Percentiles rank a stretch among this genome's conserved stretches.
Evolutionary conservation across 1,140 invertebrate species (phyloP).

Genomic region (Adelges cooleyi): DNA sequence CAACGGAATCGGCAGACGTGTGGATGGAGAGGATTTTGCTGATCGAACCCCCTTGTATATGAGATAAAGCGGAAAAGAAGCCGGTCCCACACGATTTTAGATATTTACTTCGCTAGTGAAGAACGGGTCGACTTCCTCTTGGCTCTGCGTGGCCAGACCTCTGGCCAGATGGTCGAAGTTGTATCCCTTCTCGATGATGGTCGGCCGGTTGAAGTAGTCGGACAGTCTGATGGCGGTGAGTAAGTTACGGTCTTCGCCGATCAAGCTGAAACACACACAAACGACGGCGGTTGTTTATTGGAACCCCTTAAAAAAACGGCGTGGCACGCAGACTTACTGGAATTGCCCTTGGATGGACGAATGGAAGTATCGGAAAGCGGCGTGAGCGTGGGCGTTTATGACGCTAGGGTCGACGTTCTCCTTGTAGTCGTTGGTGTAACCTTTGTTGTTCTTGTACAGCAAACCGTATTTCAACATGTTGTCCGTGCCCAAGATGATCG

Average conservation of each 20-base stretch:
- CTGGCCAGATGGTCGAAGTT: slow-evolving; percentile 59
- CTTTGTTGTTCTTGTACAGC: slow-evolving; percentile 48
- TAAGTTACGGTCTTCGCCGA: slow-evolving; percentile 48
- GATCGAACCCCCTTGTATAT: too few relatives aligned
- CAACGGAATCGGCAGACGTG: too few relatives aligned
- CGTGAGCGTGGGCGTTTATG: slow-evolving; percentile 73
- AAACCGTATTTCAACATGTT: slow-evolving; percentile 58
- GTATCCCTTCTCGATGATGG: slow-evolving; percentile 52
- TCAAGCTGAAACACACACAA: slow-evolving; percentile 44
- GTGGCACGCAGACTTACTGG: slow-evolving; percentile 46
- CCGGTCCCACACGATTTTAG: not conserved
- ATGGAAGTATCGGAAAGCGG: slow-evolving; percentile 81
- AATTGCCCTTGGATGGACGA: slow-evolving; percentile 65
- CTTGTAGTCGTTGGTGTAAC: slow-evolving; percentile 77
- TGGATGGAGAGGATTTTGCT: too few relatives aligned
- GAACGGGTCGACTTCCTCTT: slow-evolving; percentile 56
- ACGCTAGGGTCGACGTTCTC: slow-evolving; percentile 61
- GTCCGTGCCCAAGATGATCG: slow-evolving; percentile 45
- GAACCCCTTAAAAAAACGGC: not conserved
- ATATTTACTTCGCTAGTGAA: slow-evolving; percentile 55
- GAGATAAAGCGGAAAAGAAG: too few relatives aligned
- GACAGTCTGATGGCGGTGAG: slow-evolving; percentile 53
- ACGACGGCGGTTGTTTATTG: too few relatives aligned
- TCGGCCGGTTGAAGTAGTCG: slow-evolving; percentile 62
- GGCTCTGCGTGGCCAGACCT: slow-evolving; percentile 57